Evolutionary conservation across 1,140 invertebrate species (phyloP), one percentile per base, ranked within the genome.

Genomic region (Heliconius melpomene): DNA sequence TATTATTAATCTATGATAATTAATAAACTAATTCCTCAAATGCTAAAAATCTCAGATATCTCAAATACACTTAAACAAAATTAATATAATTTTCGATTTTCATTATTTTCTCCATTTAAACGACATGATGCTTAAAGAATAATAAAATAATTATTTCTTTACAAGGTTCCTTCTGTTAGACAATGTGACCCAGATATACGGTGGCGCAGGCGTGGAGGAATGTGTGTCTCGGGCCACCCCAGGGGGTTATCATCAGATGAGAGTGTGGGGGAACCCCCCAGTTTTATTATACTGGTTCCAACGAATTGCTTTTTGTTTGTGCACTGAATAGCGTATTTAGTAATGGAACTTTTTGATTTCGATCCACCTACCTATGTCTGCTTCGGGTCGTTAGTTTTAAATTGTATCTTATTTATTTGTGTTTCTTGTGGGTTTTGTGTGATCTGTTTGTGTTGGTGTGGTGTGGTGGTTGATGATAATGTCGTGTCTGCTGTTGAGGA

Each of bases 221-320:
- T 91, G 84, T 91, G 83, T 89, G 85, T 86, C 88, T 86, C 85
- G 82, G 83, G 85, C 82, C 80, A 76, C 79, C 83, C 81, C 74
- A 50, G 40, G 85, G 79, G 75, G 79, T 76, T 84, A 87, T 89
- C 89, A 87, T 90, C 85, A 86, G 54, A 57, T 36, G 20, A 78
- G 80, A 83, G 84, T 83, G 82, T 78, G 87, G 79, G 79, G 82
- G 36, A 50, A 52, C 84, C 83, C 50, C 79, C 78, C 52, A 81
- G 84, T 86, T 88, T 88, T 88, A 87, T 90, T 91, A 87, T 87
- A 85, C 85, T 84, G 85, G 85, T 87, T 86, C 84, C 88, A 85
- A 85, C 86, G 86, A 86, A 90, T 89, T 87, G 83, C 89, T 89
- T 91, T 88, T 91, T 90, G 86, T 89, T 90, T 90, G 85, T 86